These are phyloP conservation scores for Macrotis lagotis DNA, from an alignment of 2,113 vertebrate species.

Conservation along the genomic window DNA sequence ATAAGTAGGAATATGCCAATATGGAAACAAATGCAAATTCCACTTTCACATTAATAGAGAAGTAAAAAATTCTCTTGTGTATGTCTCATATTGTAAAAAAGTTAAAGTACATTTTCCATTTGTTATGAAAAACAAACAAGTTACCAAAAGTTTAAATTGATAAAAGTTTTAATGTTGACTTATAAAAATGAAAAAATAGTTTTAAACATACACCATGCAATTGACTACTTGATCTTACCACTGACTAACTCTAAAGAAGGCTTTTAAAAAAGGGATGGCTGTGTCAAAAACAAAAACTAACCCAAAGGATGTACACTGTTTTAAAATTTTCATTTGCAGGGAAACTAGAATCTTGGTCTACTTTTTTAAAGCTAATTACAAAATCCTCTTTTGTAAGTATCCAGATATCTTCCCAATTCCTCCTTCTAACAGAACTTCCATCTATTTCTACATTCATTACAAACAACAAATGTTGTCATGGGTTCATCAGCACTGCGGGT, in stretches of 20 bases:
- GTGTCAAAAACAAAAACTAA: conserved; percentile 82
- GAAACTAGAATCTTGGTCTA: conserved; percentile 82
- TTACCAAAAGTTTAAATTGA: conserved; percentile 81
- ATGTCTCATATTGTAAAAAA: conserved; percentile 71
- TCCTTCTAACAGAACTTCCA: conserved; percentile 87
- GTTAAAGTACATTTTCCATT: conserved; percentile 72
- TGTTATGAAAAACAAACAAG: conserved; percentile 82
- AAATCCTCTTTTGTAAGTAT: conserved; percentile 86
- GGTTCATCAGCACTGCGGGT: too few species aligned
- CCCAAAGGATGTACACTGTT: conserved; percentile 78
- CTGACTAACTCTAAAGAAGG: conserved; percentile 87
- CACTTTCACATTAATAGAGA: conserved; percentile 68
- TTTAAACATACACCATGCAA: conserved; percentile 88
- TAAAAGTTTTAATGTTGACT: conserved; percentile 91
- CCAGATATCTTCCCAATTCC: conserved; percentile 83
- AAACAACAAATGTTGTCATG: too few species aligned
- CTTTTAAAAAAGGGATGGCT: conserved; percentile 85
- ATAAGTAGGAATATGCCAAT: conserved; percentile 62
- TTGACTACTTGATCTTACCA: conserved; percentile 83
- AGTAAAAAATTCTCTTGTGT: conserved; percentile 62
- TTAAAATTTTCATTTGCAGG: conserved; percentile 78
- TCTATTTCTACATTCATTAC: too few species aligned
- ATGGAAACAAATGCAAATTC: conserved; percentile 60
- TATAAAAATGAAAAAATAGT: conserved; percentile 92
- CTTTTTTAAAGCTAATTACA: conserved; percentile 89